phyloP scores from a whole-genome alignment of 1,140 invertebrate genomes.

The Paraescarpia echinospica region DNA sequence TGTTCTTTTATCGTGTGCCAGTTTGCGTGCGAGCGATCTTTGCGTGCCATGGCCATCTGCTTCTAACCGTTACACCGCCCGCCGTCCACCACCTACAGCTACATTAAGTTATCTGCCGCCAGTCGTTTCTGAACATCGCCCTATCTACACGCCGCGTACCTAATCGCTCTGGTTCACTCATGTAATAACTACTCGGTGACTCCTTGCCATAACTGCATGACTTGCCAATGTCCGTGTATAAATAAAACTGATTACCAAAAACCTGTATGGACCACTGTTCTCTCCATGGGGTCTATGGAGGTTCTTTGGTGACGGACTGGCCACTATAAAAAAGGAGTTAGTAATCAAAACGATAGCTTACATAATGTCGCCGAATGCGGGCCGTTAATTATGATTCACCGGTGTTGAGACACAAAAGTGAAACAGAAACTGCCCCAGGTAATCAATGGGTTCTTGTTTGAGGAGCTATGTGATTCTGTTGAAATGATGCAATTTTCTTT shows the following conservation, averaged over 20 bases:
- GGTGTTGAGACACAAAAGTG: too few relatives aligned
- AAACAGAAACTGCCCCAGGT: too few relatives aligned
- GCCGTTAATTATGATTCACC: too few relatives aligned
- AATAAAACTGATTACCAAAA: not conserved
- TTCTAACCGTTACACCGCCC: not conserved
- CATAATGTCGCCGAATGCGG: not conserved
- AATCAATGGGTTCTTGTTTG: too few relatives aligned
- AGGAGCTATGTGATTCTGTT: too few relatives aligned
- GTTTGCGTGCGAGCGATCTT: too few relatives aligned
- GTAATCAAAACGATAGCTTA: not conserved
- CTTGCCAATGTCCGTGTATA: not conserved
- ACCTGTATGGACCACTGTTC: not conserved
- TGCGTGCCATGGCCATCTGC: not conserved
- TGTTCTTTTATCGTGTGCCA: not conserved
- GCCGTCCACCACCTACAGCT: not conserved
- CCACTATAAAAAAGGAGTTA: not conserved
- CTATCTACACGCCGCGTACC: not conserved
- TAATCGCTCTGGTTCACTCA: not conserved
- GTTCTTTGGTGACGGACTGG: not conserved
- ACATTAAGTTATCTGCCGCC: not conserved
- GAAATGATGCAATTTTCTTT: too few relatives aligned
- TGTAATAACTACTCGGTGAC: not conserved
- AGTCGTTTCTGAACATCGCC: not conserved
- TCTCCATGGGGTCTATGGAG: not conserved
- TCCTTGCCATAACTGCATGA: not conserved